Conservation (phyloP, 1,140 invertebrate genomes). For the Eumaeus atala region DNA sequence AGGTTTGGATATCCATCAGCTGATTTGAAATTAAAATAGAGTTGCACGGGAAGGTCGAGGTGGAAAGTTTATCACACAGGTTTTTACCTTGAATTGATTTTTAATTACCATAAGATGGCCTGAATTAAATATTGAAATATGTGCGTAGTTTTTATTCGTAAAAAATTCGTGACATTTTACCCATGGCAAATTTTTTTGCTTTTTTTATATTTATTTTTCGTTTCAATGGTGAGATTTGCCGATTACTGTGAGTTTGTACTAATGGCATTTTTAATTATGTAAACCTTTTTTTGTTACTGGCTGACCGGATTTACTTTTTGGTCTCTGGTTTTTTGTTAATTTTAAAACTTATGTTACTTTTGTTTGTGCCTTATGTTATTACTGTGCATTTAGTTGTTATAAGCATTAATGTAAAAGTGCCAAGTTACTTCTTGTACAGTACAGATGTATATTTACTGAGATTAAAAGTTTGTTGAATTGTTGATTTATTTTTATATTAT, state of each 20-base stretch:
- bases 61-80: too few species aligned
- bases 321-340: not conserved
- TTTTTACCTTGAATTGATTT: too few species aligned
- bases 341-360: constrained; percentile 3
- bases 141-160: too few species aligned
- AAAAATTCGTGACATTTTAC: too few species aligned
- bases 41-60: too few species aligned
- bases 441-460: constrained; percentile 17
- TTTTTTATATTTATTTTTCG: too few species aligned
- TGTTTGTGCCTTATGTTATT: constrained; percentile 8
- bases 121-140: too few species aligned
- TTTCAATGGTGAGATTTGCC: not conserved
- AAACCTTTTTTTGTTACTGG: not conserved
- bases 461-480: constrained; percentile 20
- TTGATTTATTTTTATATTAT: constrained; percentile 16
- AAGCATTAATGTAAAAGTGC: not conserved
- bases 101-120: too few species aligned
- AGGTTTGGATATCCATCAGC: too few species aligned
- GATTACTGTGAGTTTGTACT: not conserved
- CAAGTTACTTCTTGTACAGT: constrained; percentile 8
- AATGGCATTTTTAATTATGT: constrained; percentile 5
- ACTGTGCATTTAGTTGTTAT: constrained; percentile 14
- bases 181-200: too few species aligned
- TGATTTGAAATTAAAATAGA: too few species aligned
- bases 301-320: not conserved